Conservation (phyloP, 35 echinoderm and acorn worm genomes). For the Diadema setosum region DNA sequence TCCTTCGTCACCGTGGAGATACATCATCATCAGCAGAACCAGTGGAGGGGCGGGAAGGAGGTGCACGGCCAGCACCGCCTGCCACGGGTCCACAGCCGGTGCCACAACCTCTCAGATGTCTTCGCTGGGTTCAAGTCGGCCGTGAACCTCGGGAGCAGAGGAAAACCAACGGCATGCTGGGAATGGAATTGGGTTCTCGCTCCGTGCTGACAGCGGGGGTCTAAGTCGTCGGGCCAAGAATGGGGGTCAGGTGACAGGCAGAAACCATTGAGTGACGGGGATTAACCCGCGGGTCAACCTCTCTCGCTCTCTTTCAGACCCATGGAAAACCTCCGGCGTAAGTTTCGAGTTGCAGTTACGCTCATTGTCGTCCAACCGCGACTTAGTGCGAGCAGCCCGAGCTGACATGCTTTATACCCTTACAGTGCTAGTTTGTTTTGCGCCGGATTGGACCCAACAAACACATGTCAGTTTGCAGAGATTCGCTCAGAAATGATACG, state of each 20-base stretch:
- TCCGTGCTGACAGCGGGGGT: conserved; percentile 14
- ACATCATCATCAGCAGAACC: background rate
- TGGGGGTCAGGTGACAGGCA: conserved; percentile 5
- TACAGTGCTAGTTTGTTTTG: conserved; percentile 26
- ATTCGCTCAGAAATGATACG: background rate
- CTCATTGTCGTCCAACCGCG: conserved; percentile 4
- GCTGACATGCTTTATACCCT: conserved; percentile 12
- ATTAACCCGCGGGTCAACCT: conserved; percentile 5
- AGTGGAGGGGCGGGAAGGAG: background rate
- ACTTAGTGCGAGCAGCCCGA: background rate
- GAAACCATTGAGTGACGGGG: conserved; percentile 17
- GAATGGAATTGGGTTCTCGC: conserved; percentile 21
- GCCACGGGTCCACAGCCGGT: background rate
- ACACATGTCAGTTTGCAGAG: background rate
- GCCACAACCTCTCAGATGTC: background rate
- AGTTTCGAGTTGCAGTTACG: background rate
- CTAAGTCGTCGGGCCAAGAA: background rate
- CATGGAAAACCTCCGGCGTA: background rate
- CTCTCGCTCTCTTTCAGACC: background rate
- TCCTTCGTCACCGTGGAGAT: background rate
- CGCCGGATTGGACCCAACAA: conserved; percentile 4
- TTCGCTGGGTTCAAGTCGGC: background rate
- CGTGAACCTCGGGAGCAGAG: background rate
- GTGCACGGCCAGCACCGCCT: background rate
- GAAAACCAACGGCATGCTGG: background rate